Conservation (phyloP, 2,888 invertebrate species). For the Spisula solida region DNA sequence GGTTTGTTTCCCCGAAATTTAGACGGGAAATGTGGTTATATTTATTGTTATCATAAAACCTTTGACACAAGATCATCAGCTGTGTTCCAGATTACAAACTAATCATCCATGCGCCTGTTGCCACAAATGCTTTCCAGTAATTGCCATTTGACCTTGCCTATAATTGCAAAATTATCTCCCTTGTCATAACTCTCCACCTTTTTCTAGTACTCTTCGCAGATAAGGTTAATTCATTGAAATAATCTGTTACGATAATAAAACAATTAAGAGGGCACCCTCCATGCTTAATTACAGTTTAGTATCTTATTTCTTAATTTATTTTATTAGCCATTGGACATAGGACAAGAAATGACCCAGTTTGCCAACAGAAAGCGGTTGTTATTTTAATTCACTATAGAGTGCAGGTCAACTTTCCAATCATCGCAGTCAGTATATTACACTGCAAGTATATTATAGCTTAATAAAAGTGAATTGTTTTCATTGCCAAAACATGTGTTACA, state of each 20-base stretch:
- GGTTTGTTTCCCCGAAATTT: not conserved
- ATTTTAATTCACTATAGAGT: no score
- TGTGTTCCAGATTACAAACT: constrained; percentile 44
- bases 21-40: constrained; percentile 41
- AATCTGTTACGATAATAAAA: constrained; percentile 51
- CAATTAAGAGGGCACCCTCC: constrained; percentile 34
- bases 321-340: not conserved
- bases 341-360: not conserved
- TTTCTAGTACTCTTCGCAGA: constrained; percentile 54
- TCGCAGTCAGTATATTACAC: not conserved
- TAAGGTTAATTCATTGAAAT: constrained; percentile 54
- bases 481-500: not conserved
- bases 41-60: constrained; percentile 47
- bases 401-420: not conserved
- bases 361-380: not conserved
- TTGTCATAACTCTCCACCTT: constrained; percentile 60
- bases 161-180: constrained; percentile 63
- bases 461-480: constrained; percentile 10
- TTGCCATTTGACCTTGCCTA: constrained; percentile 52
- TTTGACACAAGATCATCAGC: constrained; percentile 41
- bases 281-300: constrained; percentile 25
- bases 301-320: not conserved
- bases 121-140: constrained; percentile 56
- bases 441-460: not conserved
- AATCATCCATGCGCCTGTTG: constrained; percentile 58